Evolutionary conservation across 1,140 invertebrate species (phyloP), one percentile per base, ranked within the genome.

Genomic region (Ceratina australensis): DNA sequence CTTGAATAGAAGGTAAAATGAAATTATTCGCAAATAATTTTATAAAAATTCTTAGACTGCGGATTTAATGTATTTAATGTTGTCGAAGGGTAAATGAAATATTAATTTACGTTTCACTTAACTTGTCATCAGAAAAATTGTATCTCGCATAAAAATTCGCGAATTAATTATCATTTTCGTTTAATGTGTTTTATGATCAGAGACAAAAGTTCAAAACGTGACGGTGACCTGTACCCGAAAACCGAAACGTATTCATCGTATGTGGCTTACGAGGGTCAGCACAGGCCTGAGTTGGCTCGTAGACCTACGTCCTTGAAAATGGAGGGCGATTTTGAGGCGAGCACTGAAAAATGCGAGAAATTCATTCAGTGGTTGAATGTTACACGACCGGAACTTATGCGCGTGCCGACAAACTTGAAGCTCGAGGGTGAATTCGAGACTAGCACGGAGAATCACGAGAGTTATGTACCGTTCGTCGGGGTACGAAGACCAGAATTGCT

Each of bases 381-480:
- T 16, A 90, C 88, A 71, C 89, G 93, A 69, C 89, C 92, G 1
- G 88, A 91, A 42, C 88, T 92, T 0, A 84, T 89, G 63, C 89
- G 92, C 68, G 79, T 91, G 24, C 90, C 91, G 1, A 92, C 92
- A 8, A 86, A 93, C 68, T 82, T 94, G 49, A 93, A 93, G 73
- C 84, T 94, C 13, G 93, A 94, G 81, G 93, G 93, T 50, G 89
- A 92, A 28, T 79, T 93, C 26, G 90, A 93, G 74, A 91, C 85
- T 3, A 85, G 87, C 8, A 93, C 93, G 4, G 93, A 94, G 84
- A 93, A 90, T 80, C 89, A 91, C n/a, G 93, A 93, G 13, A 92
- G 93, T 57, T 94, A 92, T 82, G 82, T 93, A 0, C 89, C 92
- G 7, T 93, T 91, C 52, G 78, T 91, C 5, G 89, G 90, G 0